These are phyloP conservation scores for Sarcophaga peregrina DNA, from an alignment of 1,140 invertebrate species.

Conservation along the genomic window DNA sequence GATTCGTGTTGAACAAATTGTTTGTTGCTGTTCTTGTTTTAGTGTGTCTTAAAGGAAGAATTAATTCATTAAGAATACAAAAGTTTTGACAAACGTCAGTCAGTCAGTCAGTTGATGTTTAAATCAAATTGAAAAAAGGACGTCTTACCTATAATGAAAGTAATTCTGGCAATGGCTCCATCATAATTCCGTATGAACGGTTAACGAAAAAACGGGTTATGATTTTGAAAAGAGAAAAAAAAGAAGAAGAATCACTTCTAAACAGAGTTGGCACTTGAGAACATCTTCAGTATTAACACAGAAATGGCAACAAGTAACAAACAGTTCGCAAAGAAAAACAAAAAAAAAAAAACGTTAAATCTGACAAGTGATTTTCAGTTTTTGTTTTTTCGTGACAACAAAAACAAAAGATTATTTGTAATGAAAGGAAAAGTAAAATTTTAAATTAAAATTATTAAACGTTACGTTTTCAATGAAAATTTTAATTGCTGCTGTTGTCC, in stretches of 20 bases:
- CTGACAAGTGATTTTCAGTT: too few species aligned
- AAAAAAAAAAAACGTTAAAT: too few species aligned
- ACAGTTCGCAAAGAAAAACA: neutral
- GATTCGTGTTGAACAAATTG: neutral
- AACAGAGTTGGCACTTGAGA: neutral
- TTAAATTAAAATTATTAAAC: too few species aligned
- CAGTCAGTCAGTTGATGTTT: neutral
- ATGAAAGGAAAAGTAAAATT: too few species aligned
- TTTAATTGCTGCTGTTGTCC: too few species aligned
- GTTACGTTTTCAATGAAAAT: too few species aligned
- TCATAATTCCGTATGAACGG: neutral
- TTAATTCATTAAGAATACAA: neutral
- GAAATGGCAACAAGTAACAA: constrained; percentile 2
- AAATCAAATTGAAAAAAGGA: neutral
- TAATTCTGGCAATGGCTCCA: neutral
- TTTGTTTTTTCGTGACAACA: too few species aligned
- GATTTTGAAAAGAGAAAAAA: too few species aligned
- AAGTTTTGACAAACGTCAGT: neutral
- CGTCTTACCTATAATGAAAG: neutral
- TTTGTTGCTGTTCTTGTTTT: too few species aligned
- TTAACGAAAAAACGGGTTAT: neutral
- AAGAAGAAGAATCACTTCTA: neutral
- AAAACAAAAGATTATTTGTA: too few species aligned
- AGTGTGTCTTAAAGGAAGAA: neutral
- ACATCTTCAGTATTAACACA: neutral